Base-by-base conservation (phyloP, 2,888 invertebrate genomes). In the Cylloceria caligata region DNA sequence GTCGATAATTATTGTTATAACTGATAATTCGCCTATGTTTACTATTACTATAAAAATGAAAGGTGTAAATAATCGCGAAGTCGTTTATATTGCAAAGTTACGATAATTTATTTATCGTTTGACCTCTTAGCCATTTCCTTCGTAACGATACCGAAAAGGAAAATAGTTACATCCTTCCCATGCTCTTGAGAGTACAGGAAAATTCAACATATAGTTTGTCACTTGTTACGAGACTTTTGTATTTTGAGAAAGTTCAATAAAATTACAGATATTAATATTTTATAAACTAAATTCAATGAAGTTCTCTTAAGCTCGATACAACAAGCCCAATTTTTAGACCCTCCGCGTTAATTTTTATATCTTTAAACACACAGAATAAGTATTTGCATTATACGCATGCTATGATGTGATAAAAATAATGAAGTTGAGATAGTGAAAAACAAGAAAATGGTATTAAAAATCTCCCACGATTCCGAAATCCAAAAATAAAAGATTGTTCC, bases 11-110 rank as follows among this genome's bases (percentile, higher is more conserved):
- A 77, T 69, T 75, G 71, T 75, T 82, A 75, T 67, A 71, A 79
- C 69, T 79, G 75, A 75, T 78, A 65, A 49, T 47, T 74, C 65
- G 78, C 75, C 47, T 27, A 67, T 65, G 45, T 75, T 81, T 65
- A 74, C 62, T 72, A 55, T 62, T 30, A 62, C 52, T 80, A 55
- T 55, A 47, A 49, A 67, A 34, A 45, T 42, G 45, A 55, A 45
- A 36, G 45, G 36, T 77, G 81, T 81, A 77, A 81, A 81, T 81
- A 81, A 77, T 69, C 52, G 73, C 30, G 21, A 77, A n/a, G 73
- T 77, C 13, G 67, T 81, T 76, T 81, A 81, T 81, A 81, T 78
- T 55, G 64, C 60, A 39, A 76, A 65, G 55, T 55, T 39, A 45
- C 30, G 19, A 55, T 16, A 21, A 45, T 64, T 69, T 6, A 21